A percentile compares a stretch with the other conserved stretches of the same genome.
These are phyloP conservation scores for Oscheius sp. DNA, from an alignment of 2,888 invertebrate genomes.

Conservation along the genomic window DNA sequence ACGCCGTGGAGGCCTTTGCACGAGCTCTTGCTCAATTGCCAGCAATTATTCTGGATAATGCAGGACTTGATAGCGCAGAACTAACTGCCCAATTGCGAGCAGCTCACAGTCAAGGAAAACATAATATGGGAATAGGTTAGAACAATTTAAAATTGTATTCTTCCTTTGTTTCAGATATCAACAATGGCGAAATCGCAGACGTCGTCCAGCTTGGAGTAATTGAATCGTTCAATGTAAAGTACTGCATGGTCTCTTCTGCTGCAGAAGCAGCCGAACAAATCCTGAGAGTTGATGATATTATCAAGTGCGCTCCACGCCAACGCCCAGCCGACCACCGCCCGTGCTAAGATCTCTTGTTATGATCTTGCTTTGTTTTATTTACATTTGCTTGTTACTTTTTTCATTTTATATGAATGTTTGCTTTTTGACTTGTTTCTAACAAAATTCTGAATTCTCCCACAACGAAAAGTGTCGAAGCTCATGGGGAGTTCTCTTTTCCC, in stretches of 20 bases:
- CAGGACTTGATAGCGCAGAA: conserved; percentile 95
- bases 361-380: neutral
- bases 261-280: conserved; percentile 83
- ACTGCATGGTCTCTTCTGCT: conserved; percentile 89
- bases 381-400: conserved; percentile 5
- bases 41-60: conserved; percentile 96
- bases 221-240: conserved; percentile 95
- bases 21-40: conserved; percentile 83
- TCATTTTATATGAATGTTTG: neutral
- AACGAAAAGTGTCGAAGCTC: neutral
- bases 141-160: neutral
- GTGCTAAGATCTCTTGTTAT: conserved; percentile 48
- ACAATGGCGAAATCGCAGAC: conserved; percentile 84
- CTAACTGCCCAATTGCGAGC: conserved; percentile 90
- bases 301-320: conserved; percentile 75
- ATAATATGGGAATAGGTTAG: conserved; percentile 81
- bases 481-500: no score
- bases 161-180: conserved; percentile 80
- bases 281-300: conserved; percentile 94
- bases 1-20: conserved; percentile 95
- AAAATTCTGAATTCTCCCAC: neutral
- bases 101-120: conserved; percentile 83
- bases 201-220: conserved; percentile 91
- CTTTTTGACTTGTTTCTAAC: neutral
- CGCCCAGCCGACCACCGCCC: conserved; percentile 64